Base-by-base conservation (phyloP, 2,797 vertebrate species). In the Diglossa cyanea region DNA sequence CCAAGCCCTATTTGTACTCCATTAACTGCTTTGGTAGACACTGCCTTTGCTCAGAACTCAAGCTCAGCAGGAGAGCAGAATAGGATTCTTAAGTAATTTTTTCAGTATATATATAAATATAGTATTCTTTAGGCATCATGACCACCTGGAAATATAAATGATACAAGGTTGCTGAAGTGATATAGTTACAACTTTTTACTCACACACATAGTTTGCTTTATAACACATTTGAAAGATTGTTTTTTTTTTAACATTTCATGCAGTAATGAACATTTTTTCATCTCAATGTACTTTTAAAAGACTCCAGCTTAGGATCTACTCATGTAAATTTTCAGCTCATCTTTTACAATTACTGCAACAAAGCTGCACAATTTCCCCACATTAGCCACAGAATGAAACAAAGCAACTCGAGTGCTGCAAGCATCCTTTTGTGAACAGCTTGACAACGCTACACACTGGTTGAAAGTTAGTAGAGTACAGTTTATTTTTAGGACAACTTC, bases 401-500 rank as follows among this genome's bases (percentile, higher is more conserved):
- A 91, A 95, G 71, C 12, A 37, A 75, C 30, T 33, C 9, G 58
- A 92, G n/a, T 13, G 11, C 45, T 91, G 20, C 18, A 71, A 92
- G 5, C 10, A 50, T 45, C 55, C 15, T 35, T 86, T 86, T 76
- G 48, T 21, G 91, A 90, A 82, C 28, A 73, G 65, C 37, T 89
- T 77, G 61, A 70, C 51, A 77, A 7, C 25, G 54, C 57, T 67
- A 12, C 8, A 37, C 26, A 13, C 15, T 90, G 51, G 18, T 25
- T 86, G 68, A 83, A 94, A 86, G 23, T 78, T 88, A 86, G 50
- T 66, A 54, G 33, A 86, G 9, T 21, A 67, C 26, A 71, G 70
- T 60, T 94, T 95, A 94, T 95, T 95, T 95, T 94, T 88, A 93
- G 92, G 53, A 63, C 31, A 74, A 26, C 13, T 90, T 92, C 60